Percentiles rank a stretch among this genome's conserved stretches.
phyloP scores from a whole-genome alignment of 2,888 invertebrate species.

The Brenthis ino region DNA sequence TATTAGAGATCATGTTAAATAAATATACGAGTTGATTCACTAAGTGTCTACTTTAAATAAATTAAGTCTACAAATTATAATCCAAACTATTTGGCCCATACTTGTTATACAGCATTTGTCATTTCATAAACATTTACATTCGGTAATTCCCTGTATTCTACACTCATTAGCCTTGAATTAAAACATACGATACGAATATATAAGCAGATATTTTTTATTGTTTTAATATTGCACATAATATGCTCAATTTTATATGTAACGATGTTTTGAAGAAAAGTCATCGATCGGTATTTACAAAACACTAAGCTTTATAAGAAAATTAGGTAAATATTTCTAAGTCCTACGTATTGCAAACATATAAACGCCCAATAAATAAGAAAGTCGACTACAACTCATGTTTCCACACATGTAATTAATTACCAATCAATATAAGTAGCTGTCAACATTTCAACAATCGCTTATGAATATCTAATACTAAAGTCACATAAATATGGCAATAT shows the following conservation, averaged over 20 bases:
- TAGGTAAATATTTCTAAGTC: neutral
- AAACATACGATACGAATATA: neutral
- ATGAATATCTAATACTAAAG: neutral
- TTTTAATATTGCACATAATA: slow-evolving; percentile 14
- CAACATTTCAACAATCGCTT: slow-evolving; percentile 7
- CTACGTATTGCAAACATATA: slow-evolving; percentile 11
- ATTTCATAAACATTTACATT: slow-evolving; percentile 4
- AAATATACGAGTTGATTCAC: slow-evolving; percentile 38
- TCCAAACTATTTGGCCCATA: slow-evolving; percentile 9
- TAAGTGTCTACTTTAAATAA: slow-evolving; percentile 30
- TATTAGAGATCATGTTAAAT: slow-evolving; percentile 63
- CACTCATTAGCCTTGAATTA: neutral
- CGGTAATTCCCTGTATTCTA: slow-evolving; percentile 18
- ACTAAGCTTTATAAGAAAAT: too few relatives aligned
- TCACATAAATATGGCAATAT: slow-evolving; percentile 18
- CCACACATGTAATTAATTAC: neutral
- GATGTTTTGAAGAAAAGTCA: too few relatives aligned
- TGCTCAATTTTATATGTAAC: neutral
- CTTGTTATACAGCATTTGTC: neutral
- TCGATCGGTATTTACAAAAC: too few relatives aligned
- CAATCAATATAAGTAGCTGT: neutral
- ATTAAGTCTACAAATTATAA: slow-evolving; percentile 17
- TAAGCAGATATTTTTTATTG: neutral
- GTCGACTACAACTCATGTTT: neutral
- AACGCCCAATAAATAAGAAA: neutral